Evolutionary conservation across 2,113 vertebrate genomes (phyloP).

Genomic region (Fregata magnificens): DNA sequence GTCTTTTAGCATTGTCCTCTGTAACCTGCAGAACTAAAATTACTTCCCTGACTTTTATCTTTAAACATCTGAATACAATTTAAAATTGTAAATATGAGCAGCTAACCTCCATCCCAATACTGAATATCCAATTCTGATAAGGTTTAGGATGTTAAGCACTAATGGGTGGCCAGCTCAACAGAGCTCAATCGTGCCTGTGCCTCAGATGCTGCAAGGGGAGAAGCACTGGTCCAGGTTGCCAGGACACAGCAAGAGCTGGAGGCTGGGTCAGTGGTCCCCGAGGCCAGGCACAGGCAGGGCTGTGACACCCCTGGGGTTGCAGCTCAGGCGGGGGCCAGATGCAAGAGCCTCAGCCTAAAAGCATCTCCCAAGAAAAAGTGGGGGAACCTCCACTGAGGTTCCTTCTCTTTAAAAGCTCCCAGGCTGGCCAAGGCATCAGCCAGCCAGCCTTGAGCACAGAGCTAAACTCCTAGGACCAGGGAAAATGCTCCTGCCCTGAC

Average conservation of each 20-base stretch:
- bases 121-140: not conserved
- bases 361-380: not conserved
- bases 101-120: not conserved
- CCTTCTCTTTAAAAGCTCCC: not conserved
- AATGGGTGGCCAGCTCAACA: not conserved
- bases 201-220: not conserved
- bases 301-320: not conserved
- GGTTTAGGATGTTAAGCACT: not conserved
- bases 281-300: not conserved
- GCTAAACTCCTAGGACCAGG: not conserved
- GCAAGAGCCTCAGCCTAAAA: not conserved
- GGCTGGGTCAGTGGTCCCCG: not conserved
- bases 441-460: not conserved
- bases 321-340: not conserved
- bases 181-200: rapidly evolving
- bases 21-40: not conserved
- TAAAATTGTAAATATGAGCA: not conserved
- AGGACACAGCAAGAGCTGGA: not conserved
- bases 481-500: not conserved
- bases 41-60: not conserved
- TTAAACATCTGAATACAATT: not conserved
- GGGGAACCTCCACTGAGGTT: not conserved
- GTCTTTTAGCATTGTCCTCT: not conserved
- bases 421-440: not conserved
- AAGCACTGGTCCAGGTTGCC: not conserved